phyloP scores from a whole-genome alignment of 2,888 invertebrate species.

The Oscheius sp. region DNA sequence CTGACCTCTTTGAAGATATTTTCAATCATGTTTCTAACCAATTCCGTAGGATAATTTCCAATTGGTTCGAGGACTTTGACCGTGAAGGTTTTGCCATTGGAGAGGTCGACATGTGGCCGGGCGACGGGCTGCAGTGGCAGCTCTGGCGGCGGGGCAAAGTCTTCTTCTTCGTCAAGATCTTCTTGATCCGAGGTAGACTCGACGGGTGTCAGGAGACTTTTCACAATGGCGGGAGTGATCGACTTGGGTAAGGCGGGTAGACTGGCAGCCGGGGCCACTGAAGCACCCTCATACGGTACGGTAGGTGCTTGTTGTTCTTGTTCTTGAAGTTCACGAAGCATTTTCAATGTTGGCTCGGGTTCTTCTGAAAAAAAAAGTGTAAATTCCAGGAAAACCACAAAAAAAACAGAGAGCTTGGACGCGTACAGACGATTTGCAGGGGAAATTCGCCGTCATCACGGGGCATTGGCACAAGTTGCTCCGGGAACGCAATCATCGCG shows the following conservation, averaged over 20 bases:
- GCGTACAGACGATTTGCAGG: no score
- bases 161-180: background rate
- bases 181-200: background rate
- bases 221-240: no score
- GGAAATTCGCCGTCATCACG: no score
- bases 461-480: no score
- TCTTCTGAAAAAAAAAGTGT: background rate
- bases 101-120: background rate
- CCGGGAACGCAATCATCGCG: no score
- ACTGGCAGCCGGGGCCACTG: background rate
- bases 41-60: slow-evolving; percentile 4
- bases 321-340: background rate
- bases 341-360: background rate
- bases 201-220: background rate
- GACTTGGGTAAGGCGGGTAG: no score
- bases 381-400: no score
- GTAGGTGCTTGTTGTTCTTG: background rate
- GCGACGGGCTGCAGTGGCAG: background rate
- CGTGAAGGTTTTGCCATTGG: background rate
- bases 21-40: slow-evolving; percentile 7
- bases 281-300: background rate
- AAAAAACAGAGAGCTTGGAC: background rate
- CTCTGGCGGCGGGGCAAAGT: slow-evolving; percentile 6
- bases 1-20: slow-evolving; percentile 10
- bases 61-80: slow-evolving; percentile 15